phyloP scores from a whole-genome alignment of 2,888 invertebrate species.

The Mesodorylaimus sp. region DNA sequence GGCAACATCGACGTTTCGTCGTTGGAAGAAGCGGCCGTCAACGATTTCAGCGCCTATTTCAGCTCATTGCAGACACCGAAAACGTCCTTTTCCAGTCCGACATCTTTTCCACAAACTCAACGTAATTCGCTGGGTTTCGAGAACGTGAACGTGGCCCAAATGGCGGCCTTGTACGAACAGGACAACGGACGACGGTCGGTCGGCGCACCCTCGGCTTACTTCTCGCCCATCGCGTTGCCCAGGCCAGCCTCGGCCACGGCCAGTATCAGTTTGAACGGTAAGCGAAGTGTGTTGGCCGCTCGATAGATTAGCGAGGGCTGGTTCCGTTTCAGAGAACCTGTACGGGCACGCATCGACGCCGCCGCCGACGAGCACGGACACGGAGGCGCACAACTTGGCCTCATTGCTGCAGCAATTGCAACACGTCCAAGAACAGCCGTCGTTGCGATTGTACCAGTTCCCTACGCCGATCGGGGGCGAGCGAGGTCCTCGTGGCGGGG shows the following conservation, averaged over 20 bases:
- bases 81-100: neutral
- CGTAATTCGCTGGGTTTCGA: neutral
- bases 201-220: constrained; percentile 1
- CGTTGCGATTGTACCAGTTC: neutral
- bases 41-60: too few species aligned
- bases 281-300: neutral
- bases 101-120: neutral
- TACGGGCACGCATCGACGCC: too few species aligned
- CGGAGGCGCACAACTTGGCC: neutral
- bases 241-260: constrained; percentile 3
- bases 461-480: constrained; percentile 1
- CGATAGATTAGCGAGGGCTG: neutral
- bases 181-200: neutral
- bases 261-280: neutral
- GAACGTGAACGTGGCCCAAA: neutral
- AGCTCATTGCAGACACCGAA: too few species aligned
- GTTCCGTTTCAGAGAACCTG: neutral
- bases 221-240: constrained; percentile 2
- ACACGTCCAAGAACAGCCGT: neutral
- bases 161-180: neutral
- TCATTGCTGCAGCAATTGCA: neutral
- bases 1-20: too few species aligned
- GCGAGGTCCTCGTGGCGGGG: too few species aligned
- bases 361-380: neutral
- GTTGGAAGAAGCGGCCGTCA: too few species aligned